These are phyloP conservation scores for Sericinus montela DNA, from an alignment of 2,888 invertebrate species.

Conservation along the genomic window DNA sequence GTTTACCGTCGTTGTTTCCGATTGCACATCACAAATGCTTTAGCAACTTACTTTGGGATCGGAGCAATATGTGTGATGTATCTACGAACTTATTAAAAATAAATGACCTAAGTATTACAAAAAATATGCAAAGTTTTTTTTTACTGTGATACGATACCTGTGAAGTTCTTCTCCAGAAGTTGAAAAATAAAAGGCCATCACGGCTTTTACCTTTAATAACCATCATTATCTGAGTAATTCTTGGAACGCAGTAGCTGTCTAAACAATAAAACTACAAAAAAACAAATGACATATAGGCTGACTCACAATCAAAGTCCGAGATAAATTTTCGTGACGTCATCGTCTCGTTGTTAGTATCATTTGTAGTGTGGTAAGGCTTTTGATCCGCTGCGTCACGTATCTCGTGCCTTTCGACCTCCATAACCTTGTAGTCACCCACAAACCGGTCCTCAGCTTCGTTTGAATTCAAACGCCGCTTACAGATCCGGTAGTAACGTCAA, in stretches of 20 bases:
- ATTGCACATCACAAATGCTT: too few relatives aligned
- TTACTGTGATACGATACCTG: too few relatives aligned
- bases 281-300: slow-evolving; percentile 5
- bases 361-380: slow-evolving; percentile 1
- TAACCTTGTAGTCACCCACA: not conserved
- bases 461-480: not conserved
- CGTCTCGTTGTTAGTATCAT: not conserved
- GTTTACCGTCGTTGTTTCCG: too few relatives aligned
- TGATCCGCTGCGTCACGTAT: slow-evolving; percentile 9
- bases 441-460: slow-evolving; percentile 14
- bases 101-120: too few relatives aligned
- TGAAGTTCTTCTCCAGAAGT: too few relatives aligned
- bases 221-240: not conserved
- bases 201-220: not conserved
- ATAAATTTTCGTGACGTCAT: slow-evolving; percentile 11
- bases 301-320: slow-evolving; percentile 2
- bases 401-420: slow-evolving; percentile 8
- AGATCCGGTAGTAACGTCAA: slow-evolving; percentile 12
- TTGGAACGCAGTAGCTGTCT: not conserved
- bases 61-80: too few relatives aligned
- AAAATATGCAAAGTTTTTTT: too few relatives aligned
- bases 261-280: slow-evolving; percentile 10
- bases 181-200: too few relatives aligned
- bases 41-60: too few relatives aligned
- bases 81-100: too few relatives aligned